Conservation (phyloP, 2,888 invertebrate genomes). For the Galerucella pusilla region DNA sequence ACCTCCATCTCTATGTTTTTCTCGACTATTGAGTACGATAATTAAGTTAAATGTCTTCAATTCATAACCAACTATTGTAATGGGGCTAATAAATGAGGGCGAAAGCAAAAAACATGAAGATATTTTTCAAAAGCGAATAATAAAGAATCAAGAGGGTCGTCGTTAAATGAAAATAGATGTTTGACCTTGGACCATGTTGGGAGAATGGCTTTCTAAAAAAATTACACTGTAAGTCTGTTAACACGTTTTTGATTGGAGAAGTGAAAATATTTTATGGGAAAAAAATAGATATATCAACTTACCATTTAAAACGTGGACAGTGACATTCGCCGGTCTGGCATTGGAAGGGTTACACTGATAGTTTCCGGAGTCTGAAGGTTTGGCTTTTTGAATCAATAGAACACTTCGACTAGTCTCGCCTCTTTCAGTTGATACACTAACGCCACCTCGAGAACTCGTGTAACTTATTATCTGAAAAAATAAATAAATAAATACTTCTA, state of each 20-base stretch:
- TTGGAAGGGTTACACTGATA: conserved; percentile 96
- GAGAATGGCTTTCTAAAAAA: too few relatives aligned
- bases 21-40: too few relatives aligned
- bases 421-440: conserved; percentile 91
- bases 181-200: too few relatives aligned
- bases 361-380: conserved; percentile 87
- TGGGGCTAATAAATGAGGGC: conserved; percentile 4
- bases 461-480: conserved; percentile 89
- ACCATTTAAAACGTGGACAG: conserved; percentile 95
- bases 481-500: conserved; percentile 33
- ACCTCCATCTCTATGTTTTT: too few relatives aligned
- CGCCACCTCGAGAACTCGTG: conserved; percentile 90
- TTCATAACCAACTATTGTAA: conserved; percentile 13
- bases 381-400: conserved; percentile 87
- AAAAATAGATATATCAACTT: conserved; percentile 61
- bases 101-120: conserved; percentile 1
- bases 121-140: neutral
- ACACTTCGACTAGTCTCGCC: conserved; percentile 92
- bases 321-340: conserved; percentile 89
- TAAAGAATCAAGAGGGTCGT: too few relatives aligned
- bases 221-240: neutral
- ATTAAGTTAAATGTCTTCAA: neutral
- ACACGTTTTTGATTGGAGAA: neutral
- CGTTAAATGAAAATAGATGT: too few relatives aligned
- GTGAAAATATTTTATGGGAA: too few relatives aligned